Conservation (phyloP, 2,888 invertebrate species). For the Sepioteuthis lessoniana region DNA sequence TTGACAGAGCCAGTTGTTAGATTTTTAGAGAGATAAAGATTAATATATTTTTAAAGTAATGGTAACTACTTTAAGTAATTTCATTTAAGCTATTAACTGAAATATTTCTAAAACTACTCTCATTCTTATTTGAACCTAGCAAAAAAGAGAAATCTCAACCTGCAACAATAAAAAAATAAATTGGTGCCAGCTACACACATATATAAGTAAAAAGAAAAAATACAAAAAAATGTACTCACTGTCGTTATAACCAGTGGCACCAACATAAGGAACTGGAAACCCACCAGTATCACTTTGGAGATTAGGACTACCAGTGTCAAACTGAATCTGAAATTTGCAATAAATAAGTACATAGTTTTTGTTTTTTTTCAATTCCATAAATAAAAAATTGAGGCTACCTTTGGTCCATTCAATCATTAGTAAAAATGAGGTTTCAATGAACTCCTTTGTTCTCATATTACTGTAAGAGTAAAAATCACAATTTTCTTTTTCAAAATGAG, state of each 20-base stretch:
- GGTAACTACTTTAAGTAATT: too few species aligned
- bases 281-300: constrained; percentile 62
- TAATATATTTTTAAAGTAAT: too few species aligned
- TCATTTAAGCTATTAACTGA: background rate
- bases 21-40: background rate
- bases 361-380: background rate
- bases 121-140: background rate
- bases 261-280: constrained; percentile 64
- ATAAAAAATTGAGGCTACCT: background rate
- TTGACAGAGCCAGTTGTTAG: background rate
- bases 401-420: background rate
- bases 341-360: background rate
- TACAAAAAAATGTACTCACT: constrained; percentile 52
- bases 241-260: constrained; percentile 57
- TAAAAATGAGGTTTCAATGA: background rate
- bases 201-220: background rate
- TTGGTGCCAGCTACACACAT: too few species aligned
- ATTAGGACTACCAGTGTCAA: constrained; percentile 67
- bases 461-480: too few species aligned
- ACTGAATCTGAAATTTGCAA: constrained; percentile 57
- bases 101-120: background rate
- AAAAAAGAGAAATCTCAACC: background rate
- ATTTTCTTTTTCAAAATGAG: too few species aligned
- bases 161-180: background rate
- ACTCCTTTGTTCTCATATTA: background rate